Conservation (phyloP, 2,888 invertebrate genomes). For the Amblyjoppa fuscipennis region DNA sequence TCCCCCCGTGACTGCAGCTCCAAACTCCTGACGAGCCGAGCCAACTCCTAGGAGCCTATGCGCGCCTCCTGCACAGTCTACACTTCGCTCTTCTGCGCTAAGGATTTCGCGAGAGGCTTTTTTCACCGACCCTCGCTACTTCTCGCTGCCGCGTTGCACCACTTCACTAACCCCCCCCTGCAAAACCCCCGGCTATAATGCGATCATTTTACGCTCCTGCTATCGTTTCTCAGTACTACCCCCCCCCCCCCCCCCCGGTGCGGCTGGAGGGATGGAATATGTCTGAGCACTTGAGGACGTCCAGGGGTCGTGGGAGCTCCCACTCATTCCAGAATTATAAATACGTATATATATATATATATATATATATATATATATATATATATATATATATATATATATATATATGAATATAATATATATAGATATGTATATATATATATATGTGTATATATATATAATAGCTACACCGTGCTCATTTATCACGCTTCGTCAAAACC, state of each 20-base stretch:
- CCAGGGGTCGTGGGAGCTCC: constrained; percentile 47
- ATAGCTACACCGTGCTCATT: constrained; percentile 54
- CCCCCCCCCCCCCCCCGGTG: constrained; percentile 63
- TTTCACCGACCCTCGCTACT: constrained; percentile 23
- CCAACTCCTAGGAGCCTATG: constrained; percentile 10
- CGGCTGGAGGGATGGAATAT: constrained; percentile 49
- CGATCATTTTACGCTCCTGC: constrained; percentile 73
- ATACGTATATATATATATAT: constrained; percentile 8
- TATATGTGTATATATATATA: constrained; percentile 23
- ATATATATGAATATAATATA: background rate
- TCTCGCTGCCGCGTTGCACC: constrained; percentile 13
- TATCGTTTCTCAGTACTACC: constrained; percentile 10
- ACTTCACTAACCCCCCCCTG: background rate
- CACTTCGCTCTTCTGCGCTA: constrained; percentile 41
- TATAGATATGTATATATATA: constrained; percentile 4
- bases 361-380: constrained; percentile 9
- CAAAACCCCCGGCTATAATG: constrained; percentile 5
- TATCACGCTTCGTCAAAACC: constrained; percentile 71
- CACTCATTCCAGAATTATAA: constrained; percentile 24
- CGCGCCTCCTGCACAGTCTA: constrained; percentile 9
- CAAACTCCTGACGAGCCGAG: constrained; percentile 3
- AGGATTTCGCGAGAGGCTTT: constrained; percentile 44
- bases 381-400: constrained; percentile 1
- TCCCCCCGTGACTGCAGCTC: constrained; percentile 13
- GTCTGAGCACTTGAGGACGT: constrained; percentile 55